Evolutionary conservation across 1,140 invertebrate species (phyloP), one percentile per base, ranked within the genome.

Genomic region (Drosophila bipectinata): DNA sequence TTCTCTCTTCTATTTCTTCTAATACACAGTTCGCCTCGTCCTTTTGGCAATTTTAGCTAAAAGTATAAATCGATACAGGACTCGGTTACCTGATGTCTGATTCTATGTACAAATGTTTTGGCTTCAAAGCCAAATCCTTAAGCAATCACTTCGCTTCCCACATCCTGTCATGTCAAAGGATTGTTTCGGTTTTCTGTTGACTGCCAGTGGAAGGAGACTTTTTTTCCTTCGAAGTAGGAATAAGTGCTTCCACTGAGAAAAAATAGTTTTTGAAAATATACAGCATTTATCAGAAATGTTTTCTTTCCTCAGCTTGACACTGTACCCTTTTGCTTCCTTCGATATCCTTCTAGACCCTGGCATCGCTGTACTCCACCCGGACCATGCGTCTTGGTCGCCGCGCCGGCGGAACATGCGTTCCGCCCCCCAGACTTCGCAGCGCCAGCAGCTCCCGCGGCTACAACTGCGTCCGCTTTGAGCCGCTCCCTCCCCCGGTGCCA

Each of bases 371-470:
- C 61, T 88, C 83, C 8, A 88, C 79, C 44, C 83, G 83, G 12
- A 88, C 83, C n/a, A 82, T 73, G 15, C 82, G 83, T 32, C 83
- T 62, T 66, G 82, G 67, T 21, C 83, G 74, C 83, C 87, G 78
- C 30, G 62, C 64, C 24, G 68, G 52, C 51, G 60, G 34, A n/a
- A 60, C 32, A 30, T 34, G 56, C 39, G 60, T 75, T 32, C 52
- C 61, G 51, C 67, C 32, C 51, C 69, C 63, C 67, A 76, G 58
- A 45, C 64, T 74, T 24, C 83, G 83, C 76, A 88, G 76, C 58
- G 83, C 83, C 83, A 88, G 39, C 47, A 88, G 34, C 69, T 88
- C 83, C 72, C 83, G 75, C n/a, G 84, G 83, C 88, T 90, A 91
- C 80, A 91, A 89, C 51, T 89, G 88, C 32, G 84, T 91, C 1